Conservation (phyloP, 2,888 invertebrate species). For the Andrena chrysosceles region DNA sequence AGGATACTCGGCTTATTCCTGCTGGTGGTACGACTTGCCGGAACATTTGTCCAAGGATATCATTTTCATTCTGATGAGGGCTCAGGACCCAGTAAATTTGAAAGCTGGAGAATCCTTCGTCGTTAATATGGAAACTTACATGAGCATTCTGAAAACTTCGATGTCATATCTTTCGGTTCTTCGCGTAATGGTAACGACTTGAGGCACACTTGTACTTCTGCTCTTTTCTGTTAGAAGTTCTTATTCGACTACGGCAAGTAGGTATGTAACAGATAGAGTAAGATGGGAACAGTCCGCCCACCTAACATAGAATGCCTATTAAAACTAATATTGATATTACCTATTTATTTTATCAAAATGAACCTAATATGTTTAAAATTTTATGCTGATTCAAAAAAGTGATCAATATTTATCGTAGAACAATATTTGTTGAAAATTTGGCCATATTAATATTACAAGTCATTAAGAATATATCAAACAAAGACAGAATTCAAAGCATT, state of each 20-base stretch:
- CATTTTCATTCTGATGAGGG: conserved; percentile 1
- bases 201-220: neutral
- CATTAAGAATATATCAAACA: too few species aligned
- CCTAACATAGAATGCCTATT: too few species aligned
- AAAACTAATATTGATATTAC: too few species aligned
- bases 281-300: too few species aligned
- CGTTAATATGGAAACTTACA: conserved; percentile 27
- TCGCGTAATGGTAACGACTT: conserved; percentile 17
- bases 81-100: neutral
- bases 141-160: conserved; percentile 31
- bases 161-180: conserved; percentile 41
- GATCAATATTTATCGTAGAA: too few species aligned
- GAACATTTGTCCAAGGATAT: neutral
- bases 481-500: too few species aligned
- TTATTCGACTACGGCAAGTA: neutral
- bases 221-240: too few species aligned
- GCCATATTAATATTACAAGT: too few species aligned
- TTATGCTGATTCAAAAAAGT: too few species aligned
- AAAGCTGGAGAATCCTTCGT: conserved; percentile 16
- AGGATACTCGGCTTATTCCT: conserved; percentile 11
- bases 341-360: too few species aligned
- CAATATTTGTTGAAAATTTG: too few species aligned
- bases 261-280: neutral
- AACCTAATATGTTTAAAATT: too few species aligned
- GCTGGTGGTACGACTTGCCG: conserved; percentile 30